These are phyloP conservation scores for Holothuria scabra DNA, from an alignment of 53 echinoderm and acorn worm genomes.

Conservation along the genomic window DNA sequence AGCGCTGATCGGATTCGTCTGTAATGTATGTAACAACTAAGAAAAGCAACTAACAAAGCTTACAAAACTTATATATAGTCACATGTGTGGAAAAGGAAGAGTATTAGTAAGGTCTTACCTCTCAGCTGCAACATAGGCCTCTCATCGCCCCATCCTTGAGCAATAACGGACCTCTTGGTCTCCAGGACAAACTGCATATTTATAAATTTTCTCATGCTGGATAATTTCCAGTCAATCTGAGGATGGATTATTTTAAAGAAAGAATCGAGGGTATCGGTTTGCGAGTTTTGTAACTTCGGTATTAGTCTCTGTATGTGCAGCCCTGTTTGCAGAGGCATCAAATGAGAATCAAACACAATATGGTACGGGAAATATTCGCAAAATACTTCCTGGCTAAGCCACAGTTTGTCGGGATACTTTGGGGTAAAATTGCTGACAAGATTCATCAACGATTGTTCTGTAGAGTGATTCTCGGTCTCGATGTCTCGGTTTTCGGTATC, in stretches of 20 bases:
- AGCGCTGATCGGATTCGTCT: no score
- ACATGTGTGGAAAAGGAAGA: no score
- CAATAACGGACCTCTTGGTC: constrained; percentile 82
- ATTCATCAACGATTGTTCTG: constrained; percentile 23
- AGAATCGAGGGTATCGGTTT: constrained; percentile 69
- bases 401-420: constrained; percentile 86
- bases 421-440: constrained; percentile 66
- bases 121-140: constrained; percentile 90
- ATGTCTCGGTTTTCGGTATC: constrained; percentile 36
- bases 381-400: constrained; percentile 90
- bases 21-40: no score
- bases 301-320: constrained; percentile 92
- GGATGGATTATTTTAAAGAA: constrained; percentile 94
- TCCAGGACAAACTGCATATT: constrained; percentile 98
- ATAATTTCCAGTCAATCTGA: constrained; percentile 90
- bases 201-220: constrained; percentile 90
- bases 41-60: no score
- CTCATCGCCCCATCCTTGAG: constrained; percentile 74
- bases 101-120: constrained; percentile 57
- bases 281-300: constrained; percentile 73
- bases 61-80: no score
- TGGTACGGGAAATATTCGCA: constrained; percentile 98
- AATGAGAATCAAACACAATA: constrained; percentile 83
- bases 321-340: constrained; percentile 81
- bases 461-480: neutral